phyloP scores from a whole-genome alignment of 2,888 invertebrate species.

The Myopa testacea region DNA sequence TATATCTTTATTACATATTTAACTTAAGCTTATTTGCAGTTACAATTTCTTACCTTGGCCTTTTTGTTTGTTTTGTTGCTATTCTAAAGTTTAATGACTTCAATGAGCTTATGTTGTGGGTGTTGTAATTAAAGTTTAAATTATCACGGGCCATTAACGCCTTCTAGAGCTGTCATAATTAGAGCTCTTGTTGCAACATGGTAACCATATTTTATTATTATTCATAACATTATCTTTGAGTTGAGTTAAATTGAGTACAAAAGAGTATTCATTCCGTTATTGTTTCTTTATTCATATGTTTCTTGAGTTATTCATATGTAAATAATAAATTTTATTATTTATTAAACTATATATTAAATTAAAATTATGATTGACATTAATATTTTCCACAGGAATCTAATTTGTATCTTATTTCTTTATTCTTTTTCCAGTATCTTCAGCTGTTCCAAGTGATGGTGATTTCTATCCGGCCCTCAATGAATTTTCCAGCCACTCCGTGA shows the following conservation, averaged over 20 bases:
- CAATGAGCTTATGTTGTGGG: slow-evolving; percentile 12
- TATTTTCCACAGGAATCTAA: no score
- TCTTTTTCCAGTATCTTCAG: slow-evolving; percentile 44
- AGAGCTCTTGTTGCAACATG: not conserved
- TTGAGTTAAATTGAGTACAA: no score
- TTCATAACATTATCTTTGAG: no score
- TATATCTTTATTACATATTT: slow-evolving; percentile 10
- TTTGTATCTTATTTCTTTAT: slow-evolving; percentile 17
- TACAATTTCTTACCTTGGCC: slow-evolving; percentile 14
- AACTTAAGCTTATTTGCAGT: slow-evolving; percentile 16
- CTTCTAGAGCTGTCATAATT: not conserved
- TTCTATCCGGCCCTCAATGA: slow-evolving; percentile 63
- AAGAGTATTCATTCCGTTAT: no score
- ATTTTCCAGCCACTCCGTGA: slow-evolving; percentile 69
- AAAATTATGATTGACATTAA: no score
- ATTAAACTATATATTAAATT: no score
- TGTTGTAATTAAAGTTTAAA: slow-evolving; percentile 20
- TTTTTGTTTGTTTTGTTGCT: slow-evolving; percentile 7
- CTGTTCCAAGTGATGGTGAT: slow-evolving; percentile 52
- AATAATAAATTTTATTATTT: no score
- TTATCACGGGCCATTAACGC: not conserved
- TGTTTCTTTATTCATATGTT: no score
- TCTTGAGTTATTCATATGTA: no score
- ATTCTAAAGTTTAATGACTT: slow-evolving; percentile 20
- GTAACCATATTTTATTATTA: no score